These are phyloP conservation scores for Zosterops borbonicus DNA, from an alignment of 2,113 vertebrate species.

Conservation along the genomic window DNA sequence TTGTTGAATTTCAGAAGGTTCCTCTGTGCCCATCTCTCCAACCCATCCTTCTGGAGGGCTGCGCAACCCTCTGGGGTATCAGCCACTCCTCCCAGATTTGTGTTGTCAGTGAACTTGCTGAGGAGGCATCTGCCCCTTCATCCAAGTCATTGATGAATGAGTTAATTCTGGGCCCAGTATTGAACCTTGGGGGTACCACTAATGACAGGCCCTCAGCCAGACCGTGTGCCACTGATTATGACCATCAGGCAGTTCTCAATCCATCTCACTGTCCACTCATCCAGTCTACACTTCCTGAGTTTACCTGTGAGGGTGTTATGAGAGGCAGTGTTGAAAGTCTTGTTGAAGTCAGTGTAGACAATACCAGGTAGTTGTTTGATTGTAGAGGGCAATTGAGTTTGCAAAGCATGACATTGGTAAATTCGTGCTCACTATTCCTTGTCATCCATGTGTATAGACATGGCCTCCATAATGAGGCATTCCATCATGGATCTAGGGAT, in stretches of 20 bases:
- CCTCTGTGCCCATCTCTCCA: neutral
- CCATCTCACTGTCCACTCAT: neutral
- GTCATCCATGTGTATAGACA: neutral
- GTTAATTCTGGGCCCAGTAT: neutral
- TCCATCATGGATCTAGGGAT: neutral
- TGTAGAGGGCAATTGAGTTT: neutral
- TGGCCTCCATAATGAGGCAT: neutral
- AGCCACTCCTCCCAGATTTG: neutral
- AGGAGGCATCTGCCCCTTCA: neutral
- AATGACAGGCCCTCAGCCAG: neutral
- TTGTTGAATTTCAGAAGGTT: neutral
- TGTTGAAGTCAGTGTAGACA: neutral
- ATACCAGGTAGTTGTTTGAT: neutral
- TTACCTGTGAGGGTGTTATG: neutral
- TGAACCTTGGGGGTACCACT: neutral
- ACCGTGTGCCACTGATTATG: neutral
- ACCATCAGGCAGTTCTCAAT: neutral
- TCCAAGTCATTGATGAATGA: rapidly evolving
- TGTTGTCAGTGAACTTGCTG: neutral
- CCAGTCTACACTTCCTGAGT: neutral
- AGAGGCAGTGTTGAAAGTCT: neutral
- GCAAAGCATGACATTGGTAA: neutral
- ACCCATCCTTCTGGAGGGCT: neutral
- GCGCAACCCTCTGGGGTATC: neutral
- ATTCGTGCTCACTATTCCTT: neutral